Evolutionary conservation across 1,140 invertebrate genomes (phyloP), one percentile per base, ranked within the genome.

Genomic region (Eueides isabella): DNA sequence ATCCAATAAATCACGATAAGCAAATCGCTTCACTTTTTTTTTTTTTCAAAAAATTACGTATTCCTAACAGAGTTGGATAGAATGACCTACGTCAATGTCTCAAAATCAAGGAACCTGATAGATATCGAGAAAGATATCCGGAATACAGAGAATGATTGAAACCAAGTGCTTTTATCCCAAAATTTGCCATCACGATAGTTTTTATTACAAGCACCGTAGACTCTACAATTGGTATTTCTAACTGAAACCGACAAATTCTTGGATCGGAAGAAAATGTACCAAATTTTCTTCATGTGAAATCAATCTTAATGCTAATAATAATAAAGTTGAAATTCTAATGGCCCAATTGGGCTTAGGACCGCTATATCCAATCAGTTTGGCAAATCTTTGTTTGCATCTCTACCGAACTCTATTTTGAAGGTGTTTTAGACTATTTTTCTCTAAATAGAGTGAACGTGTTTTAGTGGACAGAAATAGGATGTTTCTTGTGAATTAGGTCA

Each of bases 401-500:
- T 35, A 77, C 48, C 71, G 69, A 75, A 44, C 78, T 79, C 64
- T 83, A 81, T 79, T 61, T 71, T 61, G 29, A 63, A 30, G 70
- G 73, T 70, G 48, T 74, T 81, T 79, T 70, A 74, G 69, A 31
- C 69, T 63, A 72, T 72, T 83, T 82, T 83, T 41, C 71, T 66
- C 67, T 71, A 76, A 67, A 41, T 61, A 19, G 38, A 44, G 38
- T 67, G 76, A 65, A 74, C 28, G 67, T 74, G 75, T 78, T 76
- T 74, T 62, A 69, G 71, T 14, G 73, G 76, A 55, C 48, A 48
- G 74, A 77, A 78, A 83, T 79, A 80, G 80, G 79, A 81, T 82
- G 84, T 85, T 84, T 85, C 82, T 80, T 82, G 69, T 81, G 84
- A 85, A 85, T 85, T 85, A 79, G 84, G 82, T 84, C 82, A 85